Conservation (phyloP, 2,113 vertebrate genomes). For the Dromas ardeola region DNA sequence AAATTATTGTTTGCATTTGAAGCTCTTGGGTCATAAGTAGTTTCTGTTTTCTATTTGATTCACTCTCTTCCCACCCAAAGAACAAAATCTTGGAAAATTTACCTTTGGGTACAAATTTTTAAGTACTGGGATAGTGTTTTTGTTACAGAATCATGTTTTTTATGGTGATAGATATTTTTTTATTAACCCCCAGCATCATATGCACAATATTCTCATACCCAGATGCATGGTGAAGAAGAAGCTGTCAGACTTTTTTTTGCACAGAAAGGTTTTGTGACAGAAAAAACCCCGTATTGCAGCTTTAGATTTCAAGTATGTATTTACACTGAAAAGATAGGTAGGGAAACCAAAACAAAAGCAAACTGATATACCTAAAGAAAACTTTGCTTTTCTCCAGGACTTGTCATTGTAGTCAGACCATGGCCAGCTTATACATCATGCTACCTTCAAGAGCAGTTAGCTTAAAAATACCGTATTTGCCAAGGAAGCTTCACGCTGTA, state of each 20-base stretch:
- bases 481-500: background rate
- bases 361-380: background rate
- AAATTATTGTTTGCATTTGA: background rate
- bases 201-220: background rate
- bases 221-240: background rate
- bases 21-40: background rate
- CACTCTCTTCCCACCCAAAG: background rate
- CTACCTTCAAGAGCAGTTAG: background rate
- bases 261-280: background rate
- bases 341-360: background rate
- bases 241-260: background rate
- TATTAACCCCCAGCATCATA: background rate
- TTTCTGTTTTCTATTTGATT: background rate
- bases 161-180: background rate
- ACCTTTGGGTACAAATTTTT: background rate
- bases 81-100: background rate
- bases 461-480: slow-evolving; percentile 35
- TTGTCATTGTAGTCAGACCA: background rate
- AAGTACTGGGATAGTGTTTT: background rate
- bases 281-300: background rate
- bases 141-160: background rate
- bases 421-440: background rate
- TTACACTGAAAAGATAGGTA: background rate
- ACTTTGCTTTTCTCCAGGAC: background rate
- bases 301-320: background rate